Evolutionary conservation across 2,888 invertebrate genomes (phyloP).

Genomic region (Plebejus anna): DNA sequence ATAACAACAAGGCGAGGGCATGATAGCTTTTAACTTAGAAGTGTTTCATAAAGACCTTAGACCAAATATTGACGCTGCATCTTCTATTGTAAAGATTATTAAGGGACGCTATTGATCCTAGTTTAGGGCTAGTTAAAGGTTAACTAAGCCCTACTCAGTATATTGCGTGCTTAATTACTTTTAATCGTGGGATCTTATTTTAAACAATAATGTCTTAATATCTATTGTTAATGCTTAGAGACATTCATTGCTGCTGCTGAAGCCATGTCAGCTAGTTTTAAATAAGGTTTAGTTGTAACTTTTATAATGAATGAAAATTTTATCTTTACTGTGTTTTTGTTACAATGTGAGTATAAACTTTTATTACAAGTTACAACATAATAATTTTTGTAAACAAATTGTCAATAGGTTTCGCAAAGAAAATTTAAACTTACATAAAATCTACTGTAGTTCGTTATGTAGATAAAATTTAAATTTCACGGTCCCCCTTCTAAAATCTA

Average conservation of each 20-base stretch:
- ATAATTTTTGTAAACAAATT: neutral
- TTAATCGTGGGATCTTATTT: conserved; percentile 23
- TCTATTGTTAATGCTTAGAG: conserved; percentile 11
- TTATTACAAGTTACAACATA: neutral
- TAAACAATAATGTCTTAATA: conserved; percentile 22
- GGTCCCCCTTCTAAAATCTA: neutral
- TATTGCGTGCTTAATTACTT: neutral
- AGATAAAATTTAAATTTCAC: neutral
- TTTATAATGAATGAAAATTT: neutral
- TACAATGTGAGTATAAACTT: conserved; percentile 42
- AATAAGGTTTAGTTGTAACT: neutral
- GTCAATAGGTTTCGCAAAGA: neutral
- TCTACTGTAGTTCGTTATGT: neutral
- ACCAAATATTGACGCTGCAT: neutral
- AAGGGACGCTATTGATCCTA: neutral
- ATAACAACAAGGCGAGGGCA: too few species aligned
- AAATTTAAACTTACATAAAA: neutral
- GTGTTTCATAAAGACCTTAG: too few species aligned
- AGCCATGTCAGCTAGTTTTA: conserved; percentile 12
- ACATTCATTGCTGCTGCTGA: neutral
- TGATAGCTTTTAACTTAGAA: too few species aligned
- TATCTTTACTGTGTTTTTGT: conserved; percentile 35
- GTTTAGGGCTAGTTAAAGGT: neutral
- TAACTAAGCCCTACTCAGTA: neutral
- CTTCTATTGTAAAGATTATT: neutral